phyloP scores from a whole-genome alignment of 2,888 invertebrate species.

The Pseudococcus jackbeardsleyi region DNA sequence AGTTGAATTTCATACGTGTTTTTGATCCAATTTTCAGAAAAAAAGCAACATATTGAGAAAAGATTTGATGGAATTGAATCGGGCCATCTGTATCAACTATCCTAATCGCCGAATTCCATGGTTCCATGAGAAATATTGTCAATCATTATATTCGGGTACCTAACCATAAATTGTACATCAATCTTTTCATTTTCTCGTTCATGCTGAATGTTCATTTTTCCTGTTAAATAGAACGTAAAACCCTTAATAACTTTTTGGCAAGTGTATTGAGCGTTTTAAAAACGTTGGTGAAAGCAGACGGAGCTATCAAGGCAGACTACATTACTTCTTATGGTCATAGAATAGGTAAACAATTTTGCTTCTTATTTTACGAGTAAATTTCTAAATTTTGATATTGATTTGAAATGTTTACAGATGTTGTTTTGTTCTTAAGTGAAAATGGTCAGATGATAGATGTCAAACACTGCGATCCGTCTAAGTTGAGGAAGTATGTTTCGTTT shows the following conservation, averaged over 20 bases:
- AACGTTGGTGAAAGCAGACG: conserved; percentile 68
- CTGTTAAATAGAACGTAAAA: conserved; percentile 56
- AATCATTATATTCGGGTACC: conserved; percentile 72
- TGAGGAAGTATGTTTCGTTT: too few species aligned
- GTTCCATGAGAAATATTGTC: conserved; percentile 77
- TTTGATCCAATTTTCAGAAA: conserved; percentile 70
- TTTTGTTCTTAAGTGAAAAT: too few species aligned
- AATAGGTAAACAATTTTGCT: conserved; percentile 70
- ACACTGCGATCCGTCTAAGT: too few species aligned
- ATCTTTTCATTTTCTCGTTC: neutral
- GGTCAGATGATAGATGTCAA: too few species aligned
- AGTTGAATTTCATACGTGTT: too few species aligned
- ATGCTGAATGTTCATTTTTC: too few species aligned
- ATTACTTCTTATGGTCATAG: conserved; percentile 72
- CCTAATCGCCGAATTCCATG: conserved; percentile 77
- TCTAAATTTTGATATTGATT: too few species aligned
- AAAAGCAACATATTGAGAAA: conserved; percentile 74
- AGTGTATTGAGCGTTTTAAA: conserved; percentile 68
- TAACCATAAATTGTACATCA: too few species aligned
- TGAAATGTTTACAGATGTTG: too few species aligned
- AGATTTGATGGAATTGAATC: conserved; percentile 76
- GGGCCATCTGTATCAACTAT: conserved; percentile 77
- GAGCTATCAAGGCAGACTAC: conserved; percentile 69
- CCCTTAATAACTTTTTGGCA: conserved; percentile 66
- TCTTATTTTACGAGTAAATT: neutral